Base-by-base conservation (phyloP, 2,113 vertebrate species). In the Amblyornis subalaris region DNA sequence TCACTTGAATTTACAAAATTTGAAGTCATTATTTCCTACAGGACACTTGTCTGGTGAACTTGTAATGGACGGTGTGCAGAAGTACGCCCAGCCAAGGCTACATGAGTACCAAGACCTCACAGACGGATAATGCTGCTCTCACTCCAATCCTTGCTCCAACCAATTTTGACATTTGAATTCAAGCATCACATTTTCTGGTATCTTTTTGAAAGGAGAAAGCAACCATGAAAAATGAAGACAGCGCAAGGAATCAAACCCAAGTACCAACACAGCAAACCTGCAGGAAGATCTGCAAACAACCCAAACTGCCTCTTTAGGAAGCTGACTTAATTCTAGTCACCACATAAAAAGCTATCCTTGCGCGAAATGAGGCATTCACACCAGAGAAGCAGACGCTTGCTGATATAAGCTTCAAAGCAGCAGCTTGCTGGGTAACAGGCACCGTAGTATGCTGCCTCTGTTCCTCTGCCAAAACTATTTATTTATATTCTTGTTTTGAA, bases 401-500 rank as follows among this genome's bases (percentile, higher is more conserved):
- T 90, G 94, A 88, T 91, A 67, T 0, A 92, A 88, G 90, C 90
- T 84, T 92, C 85, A 95, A 91, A 93, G 90, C 90, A 93, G 71
- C 93, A 95, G 95, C 91, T 88, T 95, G 89, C 69, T 93, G 94
- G 78, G 55, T 86, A 93, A 78, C 50, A 92, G 88, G 89, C 94
- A 71, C 74, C 23, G 64, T 94, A 93, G 81, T 61, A 38, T 83
- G 73, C 76, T 90, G 90, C 77, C 90, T 69, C 92, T 97, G 88
- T 88, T 96, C 74, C 78, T 87, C 85, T 90, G 64, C 92, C 89
- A 73, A 76, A 81, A 80, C 66, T 95, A 95, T 95, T 97, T 96
- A 95, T 89, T 97, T 96, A 95, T 89, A 95, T 79, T 96, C 90
- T 61, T 96, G 93, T 92, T 96, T 76, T 77, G 77, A 91, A 92